Percentiles rank a stretch among this genome's conserved stretches.
These are phyloP conservation scores for Parapristionchus giblindavisi DNA, from an alignment of 2,888 invertebrate genomes.

Conservation along the genomic window DNA sequence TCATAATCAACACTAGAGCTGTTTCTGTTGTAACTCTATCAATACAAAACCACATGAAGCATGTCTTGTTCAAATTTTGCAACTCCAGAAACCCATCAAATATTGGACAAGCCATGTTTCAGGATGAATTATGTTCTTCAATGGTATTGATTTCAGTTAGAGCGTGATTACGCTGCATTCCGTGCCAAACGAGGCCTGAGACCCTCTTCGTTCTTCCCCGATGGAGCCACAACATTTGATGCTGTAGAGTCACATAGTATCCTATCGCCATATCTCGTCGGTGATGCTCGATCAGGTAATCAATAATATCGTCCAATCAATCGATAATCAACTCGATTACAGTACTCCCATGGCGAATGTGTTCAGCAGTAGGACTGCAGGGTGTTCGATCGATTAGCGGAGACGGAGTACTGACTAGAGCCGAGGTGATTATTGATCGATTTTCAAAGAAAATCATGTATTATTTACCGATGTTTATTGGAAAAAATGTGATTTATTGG, in stretches of 20 bases:
- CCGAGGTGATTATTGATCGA: constrained; percentile 22
- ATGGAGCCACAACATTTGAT: not conserved
- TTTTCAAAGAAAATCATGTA: too few species aligned
- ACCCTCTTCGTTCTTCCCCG: constrained; percentile 44
- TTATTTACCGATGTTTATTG: too few species aligned
- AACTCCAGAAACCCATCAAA: too few species aligned
- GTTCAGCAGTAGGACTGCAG: constrained; percentile 25
- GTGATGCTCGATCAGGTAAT: constrained; percentile 25
- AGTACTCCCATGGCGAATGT: constrained; percentile 30
- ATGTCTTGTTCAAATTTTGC: too few species aligned
- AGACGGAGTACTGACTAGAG: constrained; percentile 29
- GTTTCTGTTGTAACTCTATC: too few species aligned
- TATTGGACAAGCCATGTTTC: too few species aligned
- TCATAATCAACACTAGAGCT: too few species aligned
- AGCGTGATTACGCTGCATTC: constrained; percentile 54
- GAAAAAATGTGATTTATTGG: too few species aligned
- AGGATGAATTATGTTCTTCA: not conserved
- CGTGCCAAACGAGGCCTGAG: constrained; percentile 50
- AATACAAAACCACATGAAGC: too few species aligned
- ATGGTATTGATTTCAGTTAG: constrained; percentile 47
- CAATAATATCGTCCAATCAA: too few species aligned
- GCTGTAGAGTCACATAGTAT: not conserved
- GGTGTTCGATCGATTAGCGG: constrained; percentile 8
- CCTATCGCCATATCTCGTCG: constrained; percentile 21
- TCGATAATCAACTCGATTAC: too few species aligned